A percentile compares a stretch with the other conserved stretches of the same genome.
Evolutionary conservation across 1,140 invertebrate species (phyloP).

Genomic region (Drosophila sechellia): DNA sequence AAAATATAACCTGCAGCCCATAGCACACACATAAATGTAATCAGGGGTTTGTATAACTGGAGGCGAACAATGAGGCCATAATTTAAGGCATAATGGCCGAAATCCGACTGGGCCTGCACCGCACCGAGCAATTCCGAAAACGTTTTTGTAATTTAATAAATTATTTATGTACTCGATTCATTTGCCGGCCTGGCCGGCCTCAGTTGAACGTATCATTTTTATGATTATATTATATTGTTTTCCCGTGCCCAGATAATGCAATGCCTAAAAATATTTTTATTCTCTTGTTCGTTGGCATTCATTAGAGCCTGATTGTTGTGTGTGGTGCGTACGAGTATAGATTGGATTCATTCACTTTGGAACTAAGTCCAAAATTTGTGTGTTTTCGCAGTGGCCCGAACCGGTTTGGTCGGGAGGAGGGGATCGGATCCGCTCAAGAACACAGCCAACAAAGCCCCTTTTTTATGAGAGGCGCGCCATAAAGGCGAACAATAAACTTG

Average conservation of each 20-base stretch:
- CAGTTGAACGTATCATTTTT: constrained; percentile 58
- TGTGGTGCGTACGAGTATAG: constrained; percentile 49
- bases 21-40: constrained; percentile 5
- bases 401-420: constrained; percentile 40
- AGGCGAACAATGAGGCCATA: constrained; percentile 74
- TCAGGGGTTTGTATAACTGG: constrained; percentile 43
- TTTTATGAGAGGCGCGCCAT: constrained; percentile 51
- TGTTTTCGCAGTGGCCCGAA: constrained; percentile 53
- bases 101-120: constrained; percentile 41
- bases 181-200: constrained; percentile 22
- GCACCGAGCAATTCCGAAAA: constrained; percentile 60
- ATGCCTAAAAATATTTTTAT: constrained; percentile 56
- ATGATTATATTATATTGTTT: constrained; percentile 59
- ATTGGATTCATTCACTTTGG: constrained; percentile 62
- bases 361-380: constrained; percentile 63
- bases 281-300: constrained; percentile 60
- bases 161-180: constrained; percentile 78
- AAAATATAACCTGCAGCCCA: constrained; percentile 3
- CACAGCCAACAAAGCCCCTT: constrained; percentile 62
- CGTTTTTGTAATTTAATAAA: constrained; percentile 77
- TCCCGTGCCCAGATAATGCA: constrained; percentile 40
- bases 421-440: constrained; percentile 58
- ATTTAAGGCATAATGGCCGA: constrained; percentile 79
- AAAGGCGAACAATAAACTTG: constrained; percentile 73
- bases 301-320: constrained; percentile 70